Percentiles rank a stretch among this genome's conserved stretches.
Evolutionary conservation across 2,888 invertebrate species (phyloP).

Genomic region (Sussaba pulchella): DNA sequence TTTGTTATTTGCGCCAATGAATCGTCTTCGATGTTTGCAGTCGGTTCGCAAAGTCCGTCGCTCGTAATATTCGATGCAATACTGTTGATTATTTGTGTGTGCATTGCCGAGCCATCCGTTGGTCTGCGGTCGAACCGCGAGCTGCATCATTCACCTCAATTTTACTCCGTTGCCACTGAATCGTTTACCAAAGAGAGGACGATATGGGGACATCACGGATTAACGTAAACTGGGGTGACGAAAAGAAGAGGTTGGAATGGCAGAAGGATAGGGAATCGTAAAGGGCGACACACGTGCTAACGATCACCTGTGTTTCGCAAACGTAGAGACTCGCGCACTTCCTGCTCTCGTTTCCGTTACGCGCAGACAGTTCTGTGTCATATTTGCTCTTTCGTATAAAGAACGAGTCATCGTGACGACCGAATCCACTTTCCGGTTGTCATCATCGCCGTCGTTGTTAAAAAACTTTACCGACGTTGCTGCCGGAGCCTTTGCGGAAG

Average conservation of each 20-base stretch:
- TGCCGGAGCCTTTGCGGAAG: background rate
- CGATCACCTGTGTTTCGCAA: constrained; percentile 9
- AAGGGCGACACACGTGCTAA: constrained; percentile 10
- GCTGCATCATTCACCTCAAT: background rate
- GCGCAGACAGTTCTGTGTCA: background rate
- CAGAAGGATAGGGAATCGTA: constrained; percentile 13
- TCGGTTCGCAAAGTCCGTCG: background rate
- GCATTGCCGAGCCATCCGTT: background rate
- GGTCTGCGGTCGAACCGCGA: background rate
- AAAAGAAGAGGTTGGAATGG: background rate
- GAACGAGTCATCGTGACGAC: too few relatives aligned
- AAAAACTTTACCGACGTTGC: background rate
- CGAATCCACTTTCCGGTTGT: too few relatives aligned
- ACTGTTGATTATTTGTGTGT: too few relatives aligned
- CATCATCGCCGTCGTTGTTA: background rate
- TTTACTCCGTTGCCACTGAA: background rate
- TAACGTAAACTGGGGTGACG: background rate
- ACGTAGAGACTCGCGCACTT: background rate
- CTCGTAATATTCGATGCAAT: background rate
- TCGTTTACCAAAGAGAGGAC: background rate
- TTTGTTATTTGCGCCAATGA: background rate
- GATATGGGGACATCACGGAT: background rate
- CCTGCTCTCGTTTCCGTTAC: background rate
- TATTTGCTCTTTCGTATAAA: background rate
- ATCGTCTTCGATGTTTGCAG: background rate